Evolutionary conservation across 2,797 vertebrate species (phyloP).

Genomic region (Kryptolebias ocellatus): DNA sequence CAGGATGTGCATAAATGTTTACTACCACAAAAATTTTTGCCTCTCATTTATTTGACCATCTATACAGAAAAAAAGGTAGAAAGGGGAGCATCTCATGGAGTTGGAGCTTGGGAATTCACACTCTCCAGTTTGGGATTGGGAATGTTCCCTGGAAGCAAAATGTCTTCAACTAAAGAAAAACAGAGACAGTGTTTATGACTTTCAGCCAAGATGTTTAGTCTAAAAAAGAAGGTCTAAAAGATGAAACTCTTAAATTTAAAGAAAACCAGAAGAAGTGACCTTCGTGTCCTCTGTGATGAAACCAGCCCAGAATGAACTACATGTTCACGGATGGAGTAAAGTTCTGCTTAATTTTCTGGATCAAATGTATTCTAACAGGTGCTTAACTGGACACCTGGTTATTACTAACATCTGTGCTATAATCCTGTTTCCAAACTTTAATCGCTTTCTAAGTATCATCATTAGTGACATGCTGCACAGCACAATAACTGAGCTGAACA

Average conservation of each 20-base stretch:
- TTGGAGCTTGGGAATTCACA: too few species aligned
- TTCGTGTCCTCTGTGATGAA: neutral
- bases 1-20: too few species aligned
- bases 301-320: neutral
- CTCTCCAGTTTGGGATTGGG: too few species aligned
- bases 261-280: neutral
- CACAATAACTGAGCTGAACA: neutral
- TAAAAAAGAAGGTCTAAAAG: too few species aligned
- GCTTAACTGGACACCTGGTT: slow-evolving; percentile 1
- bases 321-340: neutral
- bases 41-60: too few species aligned
- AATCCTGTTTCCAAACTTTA: neutral
- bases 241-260: neutral
- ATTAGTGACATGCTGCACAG: slow-evolving; percentile 4
- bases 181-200: too few species aligned
- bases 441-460: neutral
- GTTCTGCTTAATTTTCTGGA: neutral
- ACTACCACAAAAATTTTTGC: too few species aligned
- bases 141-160: too few species aligned
- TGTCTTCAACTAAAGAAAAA: too few species aligned
- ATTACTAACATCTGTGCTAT: neutral
- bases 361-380: neutral
- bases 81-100: too few species aligned
- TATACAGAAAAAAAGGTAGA: too few species aligned
- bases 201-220: too few species aligned